A percentile compares a stretch with the other conserved stretches of the same genome.
phyloP scores from a whole-genome alignment of 2,113 vertebrate species.

The Piliocolobus tephrosceles region DNA sequence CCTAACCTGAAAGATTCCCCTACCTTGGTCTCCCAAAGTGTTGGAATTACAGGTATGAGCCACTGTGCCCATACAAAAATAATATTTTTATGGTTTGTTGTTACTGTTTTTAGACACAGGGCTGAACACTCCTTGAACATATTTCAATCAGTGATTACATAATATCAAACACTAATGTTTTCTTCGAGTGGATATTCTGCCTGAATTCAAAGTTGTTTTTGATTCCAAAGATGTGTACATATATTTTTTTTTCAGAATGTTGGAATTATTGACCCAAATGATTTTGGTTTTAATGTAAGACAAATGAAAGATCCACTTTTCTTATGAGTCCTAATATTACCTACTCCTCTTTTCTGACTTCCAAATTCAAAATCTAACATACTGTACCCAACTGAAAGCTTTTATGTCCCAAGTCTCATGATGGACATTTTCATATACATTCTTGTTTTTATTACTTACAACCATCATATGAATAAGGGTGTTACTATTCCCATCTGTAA shows the following conservation, averaged over 20 bases:
- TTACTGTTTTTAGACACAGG: not conserved
- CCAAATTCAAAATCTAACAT: not conserved
- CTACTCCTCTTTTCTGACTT: not conserved
- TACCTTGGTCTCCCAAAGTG: too few relatives aligned
- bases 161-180: not conserved
- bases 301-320: not conserved
- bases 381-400: not conserved
- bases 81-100: not conserved
- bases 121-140: not conserved
- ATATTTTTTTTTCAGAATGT: not conserved
- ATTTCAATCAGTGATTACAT: not conserved
- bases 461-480: not conserved
- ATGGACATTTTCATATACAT: not conserved
- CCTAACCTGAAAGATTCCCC: too few relatives aligned
- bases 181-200: not conserved
- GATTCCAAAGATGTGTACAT: not conserved
- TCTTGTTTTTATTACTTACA: not conserved
- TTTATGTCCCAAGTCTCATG: not conserved
- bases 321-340: not conserved
- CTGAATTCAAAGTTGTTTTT: not conserved
- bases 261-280: not conserved
- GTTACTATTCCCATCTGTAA: not conserved
- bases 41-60: too few relatives aligned
- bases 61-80: too few relatives aligned
- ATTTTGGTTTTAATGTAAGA: not conserved